Evolutionary conservation across 2,113 vertebrate genomes (phyloP), one percentile per base, ranked within the genome.

Genomic region (Sorex araneus): DNA sequence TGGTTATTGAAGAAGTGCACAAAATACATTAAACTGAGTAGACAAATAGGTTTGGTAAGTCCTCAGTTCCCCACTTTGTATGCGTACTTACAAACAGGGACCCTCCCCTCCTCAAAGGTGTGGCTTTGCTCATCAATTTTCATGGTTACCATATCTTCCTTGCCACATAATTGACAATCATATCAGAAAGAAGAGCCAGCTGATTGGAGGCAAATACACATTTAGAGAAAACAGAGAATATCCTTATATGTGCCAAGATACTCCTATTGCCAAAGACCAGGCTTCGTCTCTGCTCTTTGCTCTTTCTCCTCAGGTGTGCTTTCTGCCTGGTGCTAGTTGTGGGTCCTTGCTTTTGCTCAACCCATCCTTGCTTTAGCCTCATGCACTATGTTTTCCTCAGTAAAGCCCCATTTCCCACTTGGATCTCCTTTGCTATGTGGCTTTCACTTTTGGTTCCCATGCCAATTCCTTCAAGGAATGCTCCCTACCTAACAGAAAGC

Each of bases 21-120:
- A 76, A 76, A 79, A 54, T 40, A 50, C 18, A n/a, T 54, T 54
- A 94, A 32, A n/a, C n/a, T 74, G 19, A 78, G 79, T 23, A 86
- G 70, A 87, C 40, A 45, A 63, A 54, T 27, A 50, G 50, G 27
- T 76, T 67, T 79, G 82, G 40, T 69, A 87, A 60, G 64, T 54
- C 23, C 45, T 82, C 70, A 64, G 60, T 80, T 66, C 16, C 64
- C 54, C 73, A 30, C 27, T 79, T 8, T 75, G 32, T 40, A 25
- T 90, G 45, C 12, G 90, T 84, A 92, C 83, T 74, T 82, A 83
- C n/a, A 76, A 81, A 40, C 43, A 94, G 4, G 30, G 23, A 82
- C 2, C 9, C 78, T 10, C 8, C 63, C 13, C 36, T 13, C 25
- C 64, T 28, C 18, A 25, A 79, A 75, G 50, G 54, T 8, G 13